A percentile compares a stretch with the other conserved stretches of the same genome.
Evolutionary conservation across 2,797 vertebrate species (phyloP).

Genomic region (Eulemur mongoz): DNA sequence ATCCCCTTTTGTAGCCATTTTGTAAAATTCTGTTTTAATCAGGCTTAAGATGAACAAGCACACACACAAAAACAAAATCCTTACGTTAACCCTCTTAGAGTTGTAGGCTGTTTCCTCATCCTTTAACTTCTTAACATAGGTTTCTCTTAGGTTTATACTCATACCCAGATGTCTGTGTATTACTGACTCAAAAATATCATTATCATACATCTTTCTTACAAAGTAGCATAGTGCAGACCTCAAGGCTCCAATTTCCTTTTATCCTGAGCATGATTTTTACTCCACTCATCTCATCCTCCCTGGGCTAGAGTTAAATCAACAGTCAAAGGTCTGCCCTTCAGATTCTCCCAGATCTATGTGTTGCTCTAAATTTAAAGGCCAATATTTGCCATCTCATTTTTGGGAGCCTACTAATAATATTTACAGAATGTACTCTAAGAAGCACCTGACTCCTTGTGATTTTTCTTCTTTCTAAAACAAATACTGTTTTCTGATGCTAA

Average conservation of each 20-base stretch:
- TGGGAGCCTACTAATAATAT: background rate
- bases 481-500: slow-evolving; percentile 15
- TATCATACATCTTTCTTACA: slow-evolving; percentile 7
- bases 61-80: background rate
- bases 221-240: slow-evolving; percentile 4
- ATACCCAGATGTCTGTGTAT: background rate
- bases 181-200: slow-evolving; percentile 48
- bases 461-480: slow-evolving; percentile 7
- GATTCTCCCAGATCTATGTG: slow-evolving; percentile 28
- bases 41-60: background rate
- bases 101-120: background rate
- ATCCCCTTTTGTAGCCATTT: background rate
- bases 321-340: slow-evolving; percentile 32
- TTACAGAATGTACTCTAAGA: background rate
- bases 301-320: background rate
- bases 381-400: background rate
- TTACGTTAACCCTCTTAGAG: background rate
- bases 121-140: background rate
- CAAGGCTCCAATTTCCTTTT: slow-evolving; percentile 43
- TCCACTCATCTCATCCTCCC: background rate
- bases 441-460: background rate
- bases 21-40: background rate
- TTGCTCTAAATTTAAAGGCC: slow-evolving; percentile 37
- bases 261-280: slow-evolving; percentile 2
- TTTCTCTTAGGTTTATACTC: slow-evolving; percentile 28